Evolutionary conservation across 2,888 invertebrate genomes (phyloP).

Genomic region (Pandemis corylana): DNA sequence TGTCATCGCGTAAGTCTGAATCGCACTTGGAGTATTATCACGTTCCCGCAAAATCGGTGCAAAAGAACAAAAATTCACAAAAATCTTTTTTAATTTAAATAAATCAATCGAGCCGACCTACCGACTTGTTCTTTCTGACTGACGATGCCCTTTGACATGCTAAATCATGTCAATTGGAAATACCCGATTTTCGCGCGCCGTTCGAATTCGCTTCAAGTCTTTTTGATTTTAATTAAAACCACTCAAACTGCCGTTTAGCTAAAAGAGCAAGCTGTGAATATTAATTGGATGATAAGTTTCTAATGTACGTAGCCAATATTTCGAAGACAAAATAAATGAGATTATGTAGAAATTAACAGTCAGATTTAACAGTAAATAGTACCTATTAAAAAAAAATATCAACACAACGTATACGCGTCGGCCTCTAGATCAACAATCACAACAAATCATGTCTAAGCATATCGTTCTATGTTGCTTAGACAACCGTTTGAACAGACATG

Average conservation of each 20-base stretch:
- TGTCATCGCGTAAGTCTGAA: too few species aligned
- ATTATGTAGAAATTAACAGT: too few species aligned
- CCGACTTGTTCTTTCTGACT: neutral
- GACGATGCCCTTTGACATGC: slow-evolving; percentile 14
- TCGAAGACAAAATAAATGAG: too few species aligned
- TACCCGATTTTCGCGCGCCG: slow-evolving; percentile 20
- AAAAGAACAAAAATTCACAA: neutral
- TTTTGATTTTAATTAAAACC: slow-evolving; percentile 17
- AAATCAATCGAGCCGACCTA: neutral
- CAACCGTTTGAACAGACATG: too few species aligned
- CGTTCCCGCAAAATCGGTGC: neutral
- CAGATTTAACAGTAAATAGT: too few species aligned
- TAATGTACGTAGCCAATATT: neutral
- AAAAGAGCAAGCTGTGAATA: neutral
- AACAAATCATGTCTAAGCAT: too few species aligned
- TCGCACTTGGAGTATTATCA: too few species aligned
- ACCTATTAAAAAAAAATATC: too few species aligned
- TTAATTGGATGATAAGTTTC: neutral
- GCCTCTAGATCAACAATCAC: too few species aligned
- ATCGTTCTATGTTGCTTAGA: too few species aligned
- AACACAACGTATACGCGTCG: too few species aligned
- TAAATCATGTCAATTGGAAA: slow-evolving; percentile 25
- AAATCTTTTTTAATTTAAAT: neutral
- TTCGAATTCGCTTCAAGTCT: slow-evolving; percentile 3
- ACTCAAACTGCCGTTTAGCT: neutral